Base-by-base conservation (phyloP, 1,140 invertebrate species). In the Dysdera silvatica region DNA sequence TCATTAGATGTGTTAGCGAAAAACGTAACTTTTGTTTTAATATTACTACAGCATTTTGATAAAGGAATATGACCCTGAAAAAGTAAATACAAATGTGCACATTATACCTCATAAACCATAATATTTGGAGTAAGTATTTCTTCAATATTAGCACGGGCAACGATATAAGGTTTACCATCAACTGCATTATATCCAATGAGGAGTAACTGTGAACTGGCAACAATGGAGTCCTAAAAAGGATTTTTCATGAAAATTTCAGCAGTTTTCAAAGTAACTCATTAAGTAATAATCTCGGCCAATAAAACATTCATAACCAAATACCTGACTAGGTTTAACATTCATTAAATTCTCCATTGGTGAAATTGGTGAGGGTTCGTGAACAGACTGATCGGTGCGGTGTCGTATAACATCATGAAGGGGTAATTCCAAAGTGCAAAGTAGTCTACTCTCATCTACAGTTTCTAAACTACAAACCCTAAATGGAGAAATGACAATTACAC, bases 41-140 rank as follows among this genome's bases (percentile, higher is more conserved):
- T n/a, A n/a, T n/a, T n/a, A n/a, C n/a, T n/a, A n/a, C n/a, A n/a
- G n/a, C n/a, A n/a, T n/a, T n/a, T n/a, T n/a, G n/a, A n/a, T n/a
- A n/a, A n/a, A n/a, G n/a, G n/a, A n/a, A n/a, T n/a, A n/a, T n/a
- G n/a, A n/a, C n/a, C n/a, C n/a, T n/a, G n/a, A n/a, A n/a, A n/a
- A n/a, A n/a, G n/a, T n/a, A 54, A 35, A 54, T 35, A 26, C 8
- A 14, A 37, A 54, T 18, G 6, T 18, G 24, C 6, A 54, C 48
- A n/a, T 49, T 40, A 26, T 63, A 63, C 61, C 61, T 63, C 61
- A 49, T 49, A 63, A 52, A 63, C 61, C 61, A 63, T 63, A 53
- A 63, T 63, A 63, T 63, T 63, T 63, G 61, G 61, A 63, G 61
- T 63, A 49, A 63, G 40, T 48, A 63, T 63, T 56, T 63, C 61